Conservation (phyloP, 1,140 invertebrate genomes). For the Acromyrmex charruanus region DNA sequence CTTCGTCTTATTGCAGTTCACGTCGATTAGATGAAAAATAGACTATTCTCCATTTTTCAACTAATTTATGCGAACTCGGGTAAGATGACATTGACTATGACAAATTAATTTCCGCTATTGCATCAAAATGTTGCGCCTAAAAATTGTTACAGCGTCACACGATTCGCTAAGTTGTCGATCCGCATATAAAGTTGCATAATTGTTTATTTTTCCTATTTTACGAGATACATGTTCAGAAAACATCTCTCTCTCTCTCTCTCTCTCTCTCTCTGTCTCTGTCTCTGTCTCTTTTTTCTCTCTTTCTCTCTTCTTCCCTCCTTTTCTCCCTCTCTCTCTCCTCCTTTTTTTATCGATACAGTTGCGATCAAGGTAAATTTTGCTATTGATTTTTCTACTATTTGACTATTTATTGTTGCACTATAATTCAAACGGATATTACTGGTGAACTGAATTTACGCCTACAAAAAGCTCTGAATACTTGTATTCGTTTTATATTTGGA, state of each 20-base stretch:
- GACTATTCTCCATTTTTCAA: neutral
- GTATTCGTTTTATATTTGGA: too few species aligned
- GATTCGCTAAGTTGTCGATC: neutral
- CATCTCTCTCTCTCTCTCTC: too few species aligned
- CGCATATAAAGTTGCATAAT: slow-evolving; percentile 5
- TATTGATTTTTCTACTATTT: too few species aligned
- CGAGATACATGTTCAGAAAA: slow-evolving; percentile 26
- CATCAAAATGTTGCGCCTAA: neutral
- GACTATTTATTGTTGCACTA: too few species aligned
- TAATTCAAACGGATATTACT: too few species aligned
- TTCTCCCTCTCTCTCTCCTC: too few species aligned
- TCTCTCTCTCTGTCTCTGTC: neutral
- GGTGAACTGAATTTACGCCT: too few species aligned
- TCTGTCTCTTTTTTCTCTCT: neutral
- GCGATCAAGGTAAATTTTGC: too few species aligned
- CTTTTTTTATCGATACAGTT: too few species aligned
- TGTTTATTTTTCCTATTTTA: slow-evolving; percentile 18
- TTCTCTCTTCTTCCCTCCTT: neutral
- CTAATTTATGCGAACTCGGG: slow-evolving; percentile 21
- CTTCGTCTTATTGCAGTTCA: slow-evolving; percentile 7
- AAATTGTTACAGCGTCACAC: neutral
- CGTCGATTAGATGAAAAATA: slow-evolving; percentile 36
- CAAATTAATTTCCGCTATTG: slow-evolving; percentile 30
- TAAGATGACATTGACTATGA: neutral
- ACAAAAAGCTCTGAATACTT: too few species aligned